These are phyloP conservation scores for Eurosta solidaginis DNA, from an alignment of 1,140 invertebrate genomes.

Conservation along the genomic window DNA sequence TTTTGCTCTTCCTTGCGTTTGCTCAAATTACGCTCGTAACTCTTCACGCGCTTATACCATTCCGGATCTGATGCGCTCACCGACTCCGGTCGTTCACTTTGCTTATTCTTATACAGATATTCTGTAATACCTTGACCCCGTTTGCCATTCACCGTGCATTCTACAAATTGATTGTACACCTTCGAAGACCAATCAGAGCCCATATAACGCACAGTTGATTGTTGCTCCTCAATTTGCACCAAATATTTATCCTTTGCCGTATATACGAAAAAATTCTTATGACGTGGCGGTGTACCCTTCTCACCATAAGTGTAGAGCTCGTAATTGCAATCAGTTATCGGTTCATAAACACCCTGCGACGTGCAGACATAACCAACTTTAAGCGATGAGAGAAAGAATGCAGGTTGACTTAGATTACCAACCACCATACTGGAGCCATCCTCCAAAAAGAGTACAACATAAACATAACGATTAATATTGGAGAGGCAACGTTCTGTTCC, in stretches of 20 bases:
- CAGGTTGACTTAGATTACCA: conserved; percentile 53
- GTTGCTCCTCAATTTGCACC: conserved; percentile 48
- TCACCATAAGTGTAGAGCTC: conserved; percentile 55
- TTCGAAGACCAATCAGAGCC: conserved; percentile 56
- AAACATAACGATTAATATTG: conserved; percentile 55
- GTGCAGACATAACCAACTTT: conserved; percentile 52
- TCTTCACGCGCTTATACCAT: conserved; percentile 53
- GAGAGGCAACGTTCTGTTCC: conserved; percentile 55
- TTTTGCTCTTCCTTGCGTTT: conserved; percentile 31
- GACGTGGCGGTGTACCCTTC: conserved; percentile 49
- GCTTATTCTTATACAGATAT: conserved; percentile 47
- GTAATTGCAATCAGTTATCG: conserved; percentile 51
- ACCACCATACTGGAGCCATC: conserved; percentile 54
- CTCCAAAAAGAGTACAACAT: conserved; percentile 51
- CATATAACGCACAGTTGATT: conserved; percentile 44
- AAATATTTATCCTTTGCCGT: conserved; percentile 45
- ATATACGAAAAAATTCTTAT: conserved; percentile 53
- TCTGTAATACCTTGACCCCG: conserved; percentile 51
- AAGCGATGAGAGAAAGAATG: conserved; percentile 53
- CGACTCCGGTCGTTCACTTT: conserved; percentile 42
- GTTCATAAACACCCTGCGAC: conserved; percentile 41
- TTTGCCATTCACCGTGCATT: conserved; percentile 52
- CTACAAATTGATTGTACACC: conserved; percentile 54
- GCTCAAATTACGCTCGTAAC: conserved; percentile 46
- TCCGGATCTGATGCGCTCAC: conserved; percentile 43